These are phyloP conservation scores for Beris morrisii DNA, from an alignment of 2,888 invertebrate genomes.

Conservation along the genomic window DNA sequence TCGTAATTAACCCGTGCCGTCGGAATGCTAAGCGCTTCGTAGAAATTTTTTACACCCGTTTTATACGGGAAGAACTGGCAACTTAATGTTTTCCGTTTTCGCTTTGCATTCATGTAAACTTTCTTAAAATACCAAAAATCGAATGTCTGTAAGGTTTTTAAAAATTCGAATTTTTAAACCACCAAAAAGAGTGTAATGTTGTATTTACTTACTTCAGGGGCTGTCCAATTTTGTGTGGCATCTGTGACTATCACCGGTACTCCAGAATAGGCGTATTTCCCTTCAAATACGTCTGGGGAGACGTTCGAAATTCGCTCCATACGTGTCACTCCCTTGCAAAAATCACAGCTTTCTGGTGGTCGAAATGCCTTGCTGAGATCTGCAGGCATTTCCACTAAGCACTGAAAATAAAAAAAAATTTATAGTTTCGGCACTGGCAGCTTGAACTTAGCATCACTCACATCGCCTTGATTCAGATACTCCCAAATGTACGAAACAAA, in stretches of 20 bases:
- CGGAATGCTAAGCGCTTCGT: constrained; percentile 83
- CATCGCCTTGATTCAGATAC: constrained; percentile 24
- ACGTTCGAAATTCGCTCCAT: constrained; percentile 70
- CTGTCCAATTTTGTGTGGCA: constrained; percentile 80
- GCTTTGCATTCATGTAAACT: constrained; percentile 66
- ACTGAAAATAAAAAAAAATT: constrained; percentile 32
- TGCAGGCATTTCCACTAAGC: constrained; percentile 40
- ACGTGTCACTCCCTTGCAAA: constrained; percentile 68
- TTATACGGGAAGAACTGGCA: constrained; percentile 96
- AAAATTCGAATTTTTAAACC: constrained; percentile 1
- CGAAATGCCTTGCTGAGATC: constrained; percentile 61
- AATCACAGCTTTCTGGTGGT: constrained; percentile 77
- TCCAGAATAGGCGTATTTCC: constrained; percentile 73
- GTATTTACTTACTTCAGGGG: constrained; percentile 58
- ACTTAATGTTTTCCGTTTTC: constrained; percentile 61
- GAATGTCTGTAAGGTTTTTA: constrained; percentile 61
- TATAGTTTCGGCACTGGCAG: not conserved
- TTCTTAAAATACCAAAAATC: constrained; percentile 80
- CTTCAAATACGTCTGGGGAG: constrained; percentile 70
- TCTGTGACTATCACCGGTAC: constrained; percentile 84
- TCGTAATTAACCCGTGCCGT: constrained; percentile 63
- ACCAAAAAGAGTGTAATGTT: not conserved
- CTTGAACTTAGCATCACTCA: not conserved
- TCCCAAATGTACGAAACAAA: constrained; percentile 5
- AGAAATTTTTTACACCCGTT: constrained; percentile 77